phyloP scores from a whole-genome alignment of 2,888 invertebrate genomes.

The Drosophila mayaguana region DNA sequence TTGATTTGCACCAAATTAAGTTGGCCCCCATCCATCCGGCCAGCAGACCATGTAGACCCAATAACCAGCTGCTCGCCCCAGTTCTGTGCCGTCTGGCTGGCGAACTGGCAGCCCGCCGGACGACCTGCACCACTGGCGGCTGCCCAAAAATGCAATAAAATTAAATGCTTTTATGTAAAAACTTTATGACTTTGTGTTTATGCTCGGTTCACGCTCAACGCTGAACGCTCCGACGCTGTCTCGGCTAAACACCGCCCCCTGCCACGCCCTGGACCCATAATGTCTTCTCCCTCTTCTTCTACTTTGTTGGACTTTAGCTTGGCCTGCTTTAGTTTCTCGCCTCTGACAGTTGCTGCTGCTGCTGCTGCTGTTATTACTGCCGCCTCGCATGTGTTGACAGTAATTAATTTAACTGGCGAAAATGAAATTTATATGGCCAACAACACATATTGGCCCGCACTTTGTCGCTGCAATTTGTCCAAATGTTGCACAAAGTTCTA shows the following conservation, averaged over 20 bases:
- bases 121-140: conserved; percentile 46
- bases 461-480: conserved; percentile 53
- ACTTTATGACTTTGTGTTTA: conserved; percentile 81
- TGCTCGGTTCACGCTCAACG: conserved; percentile 69
- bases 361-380: conserved; percentile 30
- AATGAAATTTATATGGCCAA: conserved; percentile 74
- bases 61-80: conserved; percentile 21
- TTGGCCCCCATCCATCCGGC: conserved; percentile 57
- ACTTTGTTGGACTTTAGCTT: conserved; percentile 62
- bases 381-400: conserved; percentile 74
- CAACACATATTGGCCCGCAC: conserved; percentile 71
- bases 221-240: conserved; percentile 34
- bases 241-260: conserved; percentile 1
- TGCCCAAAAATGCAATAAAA: conserved; percentile 81
- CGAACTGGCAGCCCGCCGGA: conserved; percentile 27
- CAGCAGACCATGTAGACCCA: conserved; percentile 56
- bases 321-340: conserved; percentile 75
- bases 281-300: conserved; percentile 3
- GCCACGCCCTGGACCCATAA: conserved; percentile 8
- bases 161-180: conserved; percentile 80
- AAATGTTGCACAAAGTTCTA: conserved; percentile 39
- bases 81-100: conserved; percentile 25
- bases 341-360: conserved; percentile 48
- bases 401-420: conserved; percentile 78
- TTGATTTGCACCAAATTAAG: conserved; percentile 79